A percentile compares a stretch with the other conserved stretches of the same genome.
Conservation (phyloP, 2,797 vertebrate genomes). For the Chromis chromis region DNA sequence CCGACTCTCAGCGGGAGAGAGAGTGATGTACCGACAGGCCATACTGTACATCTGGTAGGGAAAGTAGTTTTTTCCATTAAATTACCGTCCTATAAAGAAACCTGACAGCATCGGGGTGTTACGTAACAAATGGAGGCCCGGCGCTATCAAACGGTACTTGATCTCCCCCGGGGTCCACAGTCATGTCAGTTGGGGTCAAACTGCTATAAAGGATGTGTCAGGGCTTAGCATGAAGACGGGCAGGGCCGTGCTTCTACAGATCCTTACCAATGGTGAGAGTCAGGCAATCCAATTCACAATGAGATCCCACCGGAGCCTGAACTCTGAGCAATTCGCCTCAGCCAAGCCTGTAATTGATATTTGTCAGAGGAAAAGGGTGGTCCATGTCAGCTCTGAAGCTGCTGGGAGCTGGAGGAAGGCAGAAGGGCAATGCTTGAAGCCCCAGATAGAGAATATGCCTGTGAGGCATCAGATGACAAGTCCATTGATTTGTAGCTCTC, state of each 20-base stretch:
- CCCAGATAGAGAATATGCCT: constrained; percentile 5
- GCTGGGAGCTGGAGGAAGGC: constrained; percentile 31
- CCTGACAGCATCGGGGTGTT: constrained; percentile 51
- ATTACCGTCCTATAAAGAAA: constrained; percentile 48
- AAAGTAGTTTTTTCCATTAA: constrained; percentile 45
- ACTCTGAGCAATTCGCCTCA: constrained; percentile 56
- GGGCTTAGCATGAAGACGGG: constrained; percentile 64
- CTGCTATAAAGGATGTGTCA: constrained; percentile 69
- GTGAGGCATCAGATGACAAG: constrained; percentile 9
- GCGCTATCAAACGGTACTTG: constrained; percentile 35
- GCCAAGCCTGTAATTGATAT: constrained; percentile 77
- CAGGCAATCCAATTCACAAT: constrained; percentile 69
- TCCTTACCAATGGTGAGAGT: constrained; percentile 65
- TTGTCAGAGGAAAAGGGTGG: constrained; percentile 67
- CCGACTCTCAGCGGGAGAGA: constrained; percentile 15
- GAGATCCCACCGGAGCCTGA: constrained; percentile 67
- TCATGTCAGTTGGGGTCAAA: constrained; percentile 73
- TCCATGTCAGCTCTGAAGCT: constrained; percentile 59
- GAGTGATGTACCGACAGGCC: constrained; percentile 14
- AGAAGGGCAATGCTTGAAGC: constrained; percentile 14
- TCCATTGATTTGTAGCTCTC: neutral
- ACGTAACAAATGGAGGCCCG: constrained; percentile 42
- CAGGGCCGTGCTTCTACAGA: constrained; percentile 53
- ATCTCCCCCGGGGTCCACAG: constrained; percentile 45
- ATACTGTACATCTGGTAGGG: constrained; percentile 11